Base-by-base conservation (phyloP, 92 coral and sea anemone genomes). In the Epizoanthus ramosus region DNA sequence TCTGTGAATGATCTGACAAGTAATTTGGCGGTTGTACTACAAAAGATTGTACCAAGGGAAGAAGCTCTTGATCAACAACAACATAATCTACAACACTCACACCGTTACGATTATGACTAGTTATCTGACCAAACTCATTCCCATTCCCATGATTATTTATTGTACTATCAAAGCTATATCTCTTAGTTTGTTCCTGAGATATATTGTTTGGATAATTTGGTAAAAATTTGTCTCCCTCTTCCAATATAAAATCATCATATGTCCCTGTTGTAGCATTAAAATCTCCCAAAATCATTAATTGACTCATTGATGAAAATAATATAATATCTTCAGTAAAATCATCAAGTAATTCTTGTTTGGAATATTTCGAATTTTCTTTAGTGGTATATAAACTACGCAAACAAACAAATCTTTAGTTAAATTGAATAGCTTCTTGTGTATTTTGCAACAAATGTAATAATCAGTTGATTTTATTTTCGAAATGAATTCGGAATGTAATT, bases 91-190 rank as follows among this genome's bases (percentile, higher is more conserved):
- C n/a, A n/a, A n/a, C n/a, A n/a, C n/a, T 80, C 39, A 71, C 35
- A 54, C 88, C 85, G 22, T 76, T 75, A 45, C 31, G 60, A 0
- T 85, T 74, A 37, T 76, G 84, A 64, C 59, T 69, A 13, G 86
- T 83, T 18, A 73, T n/a, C 33, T 63, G 77, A 3, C 87, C 80
- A 33, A 73, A 63, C 3, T 59, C 24, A 71, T 86, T 73, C 1
- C 89, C 89, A 19, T 52, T 85, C 24, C 86, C 89, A 47, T 86
- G 86, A 57, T 25, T 80, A 57, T 86, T 81, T 58, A 87, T 33
- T 21, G 23, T 14, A n/a, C 39, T 79, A 64, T 84, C 88, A 76
- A 74, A 84, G 63, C 63, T 84, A 57, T 84, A 28, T 61, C 88
- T 58, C 35, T 18, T 57, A 33, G 57, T 8, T 47, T 41, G 54